These are phyloP conservation scores for Cepphus grylle DNA, from an alignment of 2,113 vertebrate genomes.

Conservation along the genomic window DNA sequence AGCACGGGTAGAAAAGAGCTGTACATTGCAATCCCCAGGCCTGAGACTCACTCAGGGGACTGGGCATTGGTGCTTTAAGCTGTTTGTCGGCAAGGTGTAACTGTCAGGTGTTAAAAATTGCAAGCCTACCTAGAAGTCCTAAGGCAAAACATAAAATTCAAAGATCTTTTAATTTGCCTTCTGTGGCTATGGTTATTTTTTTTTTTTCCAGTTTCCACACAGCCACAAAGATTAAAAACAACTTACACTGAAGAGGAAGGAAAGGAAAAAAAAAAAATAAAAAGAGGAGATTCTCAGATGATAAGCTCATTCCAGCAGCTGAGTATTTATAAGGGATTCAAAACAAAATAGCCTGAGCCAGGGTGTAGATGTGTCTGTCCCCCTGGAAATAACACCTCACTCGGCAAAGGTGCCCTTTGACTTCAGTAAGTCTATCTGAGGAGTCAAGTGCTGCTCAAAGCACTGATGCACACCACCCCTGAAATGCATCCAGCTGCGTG, in stretches of 20 bases:
- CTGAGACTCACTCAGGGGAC: neutral
- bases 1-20: neutral
- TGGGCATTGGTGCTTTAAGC: neutral
- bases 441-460: neutral
- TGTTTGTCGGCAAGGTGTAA: constrained; percentile 12
- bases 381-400: neutral
- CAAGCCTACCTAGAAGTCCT: neutral
- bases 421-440: neutral
- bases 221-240: constrained; percentile 14
- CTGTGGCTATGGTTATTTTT: neutral
- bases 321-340: constrained; percentile 1
- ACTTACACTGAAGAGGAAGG: neutral
- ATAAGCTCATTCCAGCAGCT: constrained; percentile 15
- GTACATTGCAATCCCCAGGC: neutral
- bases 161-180: constrained; percentile 28
- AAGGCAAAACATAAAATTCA: constrained; percentile 30
- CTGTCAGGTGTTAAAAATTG: neutral
- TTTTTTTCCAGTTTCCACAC: constrained; percentile 12
- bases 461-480: neutral
- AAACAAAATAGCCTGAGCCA: constrained; percentile 26
- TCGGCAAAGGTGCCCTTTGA: neutral
- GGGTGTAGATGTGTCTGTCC: neutral
- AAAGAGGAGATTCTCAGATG: neutral
- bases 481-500: neutral
- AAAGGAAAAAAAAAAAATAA: neutral